These are phyloP conservation scores for Acleris literana DNA, from an alignment of 2,888 invertebrate genomes.

Conservation along the genomic window DNA sequence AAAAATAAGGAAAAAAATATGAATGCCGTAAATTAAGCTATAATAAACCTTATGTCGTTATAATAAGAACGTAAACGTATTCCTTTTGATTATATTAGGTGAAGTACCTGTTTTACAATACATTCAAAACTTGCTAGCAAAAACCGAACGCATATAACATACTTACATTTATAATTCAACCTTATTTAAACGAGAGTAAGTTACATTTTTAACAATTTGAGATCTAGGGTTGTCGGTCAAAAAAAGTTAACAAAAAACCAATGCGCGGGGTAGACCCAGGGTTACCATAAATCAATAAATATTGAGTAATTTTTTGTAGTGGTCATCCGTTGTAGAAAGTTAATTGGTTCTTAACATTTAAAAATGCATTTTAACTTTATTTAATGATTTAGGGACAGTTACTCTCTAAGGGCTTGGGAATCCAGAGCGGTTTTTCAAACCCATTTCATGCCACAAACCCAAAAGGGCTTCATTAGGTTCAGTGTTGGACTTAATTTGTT, in stretches of 20 bases:
- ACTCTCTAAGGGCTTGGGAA: too few relatives aligned
- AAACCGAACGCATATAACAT: conserved; percentile 13
- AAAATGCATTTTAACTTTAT: neutral
- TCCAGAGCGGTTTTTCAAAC: too few relatives aligned
- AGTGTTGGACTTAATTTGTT: too few relatives aligned
- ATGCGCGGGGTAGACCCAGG: conserved; percentile 32
- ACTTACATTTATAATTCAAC: neutral
- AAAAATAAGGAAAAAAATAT: conserved; percentile 39
- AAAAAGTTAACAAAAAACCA: conserved; percentile 37
- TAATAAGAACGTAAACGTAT: neutral
- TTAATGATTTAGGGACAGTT: too few relatives aligned
- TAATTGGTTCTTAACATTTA: conserved; percentile 8
- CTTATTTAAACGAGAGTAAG: neutral
- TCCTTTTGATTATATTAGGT: too few relatives aligned
- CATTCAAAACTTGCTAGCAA: conserved; percentile 7
- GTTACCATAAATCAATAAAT: conserved; percentile 43
- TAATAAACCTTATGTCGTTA: neutral
- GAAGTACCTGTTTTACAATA: too few relatives aligned
- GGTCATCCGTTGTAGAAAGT: neutral
- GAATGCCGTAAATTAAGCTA: too few relatives aligned
- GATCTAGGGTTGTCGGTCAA: conserved; percentile 17
- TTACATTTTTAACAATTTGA: neutral
- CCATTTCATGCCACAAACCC: too few relatives aligned
- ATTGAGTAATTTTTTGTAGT: conserved; percentile 26
- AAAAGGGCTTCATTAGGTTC: too few relatives aligned